Evolutionary conservation across 2,113 vertebrate genomes (phyloP), one percentile per base, ranked within the genome.

Genomic region (Microcebus murinus): DNA sequence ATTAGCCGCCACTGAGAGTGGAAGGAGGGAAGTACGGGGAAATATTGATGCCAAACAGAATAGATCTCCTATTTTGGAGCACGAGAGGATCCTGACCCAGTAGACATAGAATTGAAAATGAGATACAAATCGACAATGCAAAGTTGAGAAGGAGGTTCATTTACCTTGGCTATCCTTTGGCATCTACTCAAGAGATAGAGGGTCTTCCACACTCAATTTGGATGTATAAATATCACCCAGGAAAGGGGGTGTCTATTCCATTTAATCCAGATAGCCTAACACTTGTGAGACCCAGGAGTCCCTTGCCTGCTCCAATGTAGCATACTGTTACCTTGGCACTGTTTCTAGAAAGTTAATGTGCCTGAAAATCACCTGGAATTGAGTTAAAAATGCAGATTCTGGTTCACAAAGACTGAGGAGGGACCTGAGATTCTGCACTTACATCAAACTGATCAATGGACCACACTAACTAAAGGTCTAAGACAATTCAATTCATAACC

Each of bases 41-140:
- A 92, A 97, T 98, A 96, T 74, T 96, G 98, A 98, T 98, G 98
- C 97, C 98, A 98, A 99, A 98, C 80, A 97, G 98, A 98, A 98
- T 92, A 98, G 98, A 97, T 97, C 98, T 98, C 97, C 96, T 98
- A 77, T 96, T 98, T 98, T 96, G 83, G 39, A 94, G 95, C 93
- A 94, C 93, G 87, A 98, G 97, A 95, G 95, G 96, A 91, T 97
- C 83, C 36, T 77, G 48, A 90, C 88, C 92, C 6, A 83, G 92
- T 36, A 96, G 95, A 96, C 39, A 42, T 34, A 34, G 12, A 80
- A 93, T 68, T 84, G 83, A 89, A 94, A 92, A 91, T 55, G 87
- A 95, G 74, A 92, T 81, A 29, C 21, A 63, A 39, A 31, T 36
- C 81, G 87, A 93, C 68, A 74, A 76, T 45, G 74, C 50, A 31